Percentiles rank a stretch among this genome's conserved stretches.
Conservation (phyloP, 2,888 invertebrate species). For the Minunthozetes semirufus region DNA sequence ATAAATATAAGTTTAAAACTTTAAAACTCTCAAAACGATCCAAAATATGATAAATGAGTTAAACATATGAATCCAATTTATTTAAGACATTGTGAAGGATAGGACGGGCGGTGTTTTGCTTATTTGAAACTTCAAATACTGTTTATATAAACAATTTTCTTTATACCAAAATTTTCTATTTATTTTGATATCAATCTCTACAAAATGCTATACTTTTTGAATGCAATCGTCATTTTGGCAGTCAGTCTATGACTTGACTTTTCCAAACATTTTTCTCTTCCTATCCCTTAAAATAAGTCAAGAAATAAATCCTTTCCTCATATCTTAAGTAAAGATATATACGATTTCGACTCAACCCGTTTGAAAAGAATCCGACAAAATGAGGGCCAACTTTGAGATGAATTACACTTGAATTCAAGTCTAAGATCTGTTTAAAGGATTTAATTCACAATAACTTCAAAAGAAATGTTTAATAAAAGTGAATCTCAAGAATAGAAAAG, state of each 20-base stretch:
- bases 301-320: background rate
- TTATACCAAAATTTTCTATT: slow-evolving; percentile 8
- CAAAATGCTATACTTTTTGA: background rate
- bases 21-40: background rate
- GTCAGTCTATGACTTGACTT: background rate
- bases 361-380: background rate
- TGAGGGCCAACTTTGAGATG: background rate
- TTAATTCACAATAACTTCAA: too few relatives aligned
- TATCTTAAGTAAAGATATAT: background rate
- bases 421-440: too few relatives aligned
- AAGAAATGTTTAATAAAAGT: too few relatives aligned
- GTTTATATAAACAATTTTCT: slow-evolving; percentile 20
- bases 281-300: slow-evolving; percentile 9
- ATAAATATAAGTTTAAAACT: slow-evolving; percentile 7
- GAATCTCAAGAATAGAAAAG: too few relatives aligned
- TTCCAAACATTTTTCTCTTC: background rate
- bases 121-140: slow-evolving; percentile 17
- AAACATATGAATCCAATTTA: background rate
- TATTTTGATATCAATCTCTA: slow-evolving; percentile 13
- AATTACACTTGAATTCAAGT: too few relatives aligned
- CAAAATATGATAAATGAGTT: slow-evolving; percentile 1
- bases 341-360: background rate
- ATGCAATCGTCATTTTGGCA: background rate
- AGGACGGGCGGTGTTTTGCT: slow-evolving; percentile 18
- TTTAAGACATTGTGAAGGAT: background rate